phyloP scores from a whole-genome alignment of 2,888 invertebrate genomes.

The Lasioglossum calceatum region DNA sequence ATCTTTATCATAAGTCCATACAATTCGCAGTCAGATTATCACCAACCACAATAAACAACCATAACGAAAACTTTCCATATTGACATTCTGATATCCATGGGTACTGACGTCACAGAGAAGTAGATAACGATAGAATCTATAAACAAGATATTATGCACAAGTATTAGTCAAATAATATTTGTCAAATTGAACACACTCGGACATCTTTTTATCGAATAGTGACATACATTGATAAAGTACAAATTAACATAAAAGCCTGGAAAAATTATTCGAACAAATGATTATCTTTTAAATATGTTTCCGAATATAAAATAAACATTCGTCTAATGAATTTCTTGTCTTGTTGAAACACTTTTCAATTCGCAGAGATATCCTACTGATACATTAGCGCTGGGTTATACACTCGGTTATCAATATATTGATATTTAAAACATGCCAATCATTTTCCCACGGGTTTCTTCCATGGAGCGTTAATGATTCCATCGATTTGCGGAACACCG shows the following conservation, averaged over 20 bases:
- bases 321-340: background rate
- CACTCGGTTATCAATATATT: background rate
- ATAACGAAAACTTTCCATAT: background rate
- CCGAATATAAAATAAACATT: background rate
- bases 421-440: background rate
- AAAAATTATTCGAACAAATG: background rate
- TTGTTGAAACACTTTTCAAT: background rate
- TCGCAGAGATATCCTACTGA: background rate
- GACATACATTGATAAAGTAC: too few relatives aligned
- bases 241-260: background rate
- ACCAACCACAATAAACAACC: background rate
- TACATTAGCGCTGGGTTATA: background rate
- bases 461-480: background rate
- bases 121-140: background rate
- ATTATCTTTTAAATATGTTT: background rate
- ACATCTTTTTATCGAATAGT: background rate
- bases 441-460: background rate
- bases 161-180: background rate
- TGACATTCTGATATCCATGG: background rate
- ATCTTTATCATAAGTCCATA: background rate
- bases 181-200: background rate
- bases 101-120: background rate
- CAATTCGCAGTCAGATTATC: background rate
- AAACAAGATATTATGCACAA: background rate
- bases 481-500: background rate